Evolutionary conservation across 1,140 invertebrate genomes (phyloP).

Genomic region (Onthophagus taurus): DNA sequence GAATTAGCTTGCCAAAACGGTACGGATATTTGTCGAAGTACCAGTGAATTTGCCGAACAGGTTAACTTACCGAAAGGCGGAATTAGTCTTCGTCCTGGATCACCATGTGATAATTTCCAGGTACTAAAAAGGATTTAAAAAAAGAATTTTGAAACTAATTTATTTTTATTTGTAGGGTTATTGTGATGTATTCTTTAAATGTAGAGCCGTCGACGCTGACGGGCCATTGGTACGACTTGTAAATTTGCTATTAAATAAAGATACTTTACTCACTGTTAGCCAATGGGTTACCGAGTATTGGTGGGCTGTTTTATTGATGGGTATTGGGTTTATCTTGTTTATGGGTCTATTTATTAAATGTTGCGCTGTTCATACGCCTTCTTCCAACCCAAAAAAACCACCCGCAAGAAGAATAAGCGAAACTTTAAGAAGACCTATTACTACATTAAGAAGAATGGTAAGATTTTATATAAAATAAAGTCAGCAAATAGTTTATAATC

Average conservation of each 20-base stretch:
- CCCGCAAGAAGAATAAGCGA: constrained; percentile 78
- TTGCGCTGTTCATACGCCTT: constrained; percentile 98
- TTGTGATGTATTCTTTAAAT: constrained; percentile 97
- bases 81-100: constrained; percentile 83
- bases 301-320: constrained; percentile 92
- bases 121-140: constrained; percentile 39
- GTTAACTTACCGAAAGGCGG: constrained; percentile 74
- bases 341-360: constrained; percentile 99
- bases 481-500: neutral
- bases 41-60: constrained; percentile 66
- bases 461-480: constrained; percentile 17
- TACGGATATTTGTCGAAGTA: constrained; percentile 76
- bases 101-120: constrained; percentile 97
- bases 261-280: constrained; percentile 76
- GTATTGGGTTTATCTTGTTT: constrained; percentile 82
- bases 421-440: constrained; percentile 79
- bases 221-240: constrained; percentile 93
- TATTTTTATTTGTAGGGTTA: constrained; percentile 61
- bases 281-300: constrained; percentile 91
- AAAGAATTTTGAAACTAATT: constrained; percentile 15
- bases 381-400: constrained; percentile 89
- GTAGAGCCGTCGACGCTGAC: constrained; percentile 94
- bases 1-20: constrained; percentile 92
- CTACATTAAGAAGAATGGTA: constrained; percentile 76
- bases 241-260: constrained; percentile 88